phyloP scores from a whole-genome alignment of 1,140 invertebrate species.

The Drosophila santomea region DNA sequence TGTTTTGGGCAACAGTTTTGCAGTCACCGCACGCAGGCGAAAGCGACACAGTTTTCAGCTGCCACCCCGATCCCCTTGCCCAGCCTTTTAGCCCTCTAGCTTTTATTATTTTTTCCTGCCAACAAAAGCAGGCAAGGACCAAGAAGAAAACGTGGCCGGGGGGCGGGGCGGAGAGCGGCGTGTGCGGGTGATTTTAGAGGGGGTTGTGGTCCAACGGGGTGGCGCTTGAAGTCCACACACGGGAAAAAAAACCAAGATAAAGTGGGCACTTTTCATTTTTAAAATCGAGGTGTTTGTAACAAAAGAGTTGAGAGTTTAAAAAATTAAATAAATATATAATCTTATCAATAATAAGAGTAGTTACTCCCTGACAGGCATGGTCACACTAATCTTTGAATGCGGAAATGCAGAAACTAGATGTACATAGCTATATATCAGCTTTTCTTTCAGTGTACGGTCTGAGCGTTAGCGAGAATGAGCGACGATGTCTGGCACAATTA shows the following conservation, averaged over 20 bases:
- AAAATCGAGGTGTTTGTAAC: too few relatives aligned
- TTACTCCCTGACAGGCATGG: neutral
- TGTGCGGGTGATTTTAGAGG: neutral
- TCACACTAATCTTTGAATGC: neutral
- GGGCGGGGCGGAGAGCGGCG: neutral
- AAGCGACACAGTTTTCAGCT: slow-evolving; percentile 46
- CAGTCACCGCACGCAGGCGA: slow-evolving; percentile 52
- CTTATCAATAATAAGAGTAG: too few relatives aligned
- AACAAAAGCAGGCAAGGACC: slow-evolving; percentile 40
- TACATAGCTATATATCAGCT: neutral
- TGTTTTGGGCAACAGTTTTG: slow-evolving; percentile 63
- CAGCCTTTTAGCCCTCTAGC: neutral
- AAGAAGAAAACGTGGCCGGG: slow-evolving; percentile 24
- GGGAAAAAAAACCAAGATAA: neutral
- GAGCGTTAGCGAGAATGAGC: slow-evolving; percentile 29
- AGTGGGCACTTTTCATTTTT: too few relatives aligned
- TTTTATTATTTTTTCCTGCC: slow-evolving; percentile 32
- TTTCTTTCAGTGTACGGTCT: slow-evolving; percentile 9
- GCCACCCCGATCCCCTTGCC: neutral
- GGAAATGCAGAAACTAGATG: neutral
- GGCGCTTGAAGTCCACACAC: neutral
- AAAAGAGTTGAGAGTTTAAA: too few relatives aligned
- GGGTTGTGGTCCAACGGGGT: neutral
- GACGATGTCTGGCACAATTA: slow-evolving; percentile 58
- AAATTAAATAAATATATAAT: too few relatives aligned